Evolutionary conservation across 2,888 invertebrate genomes (phyloP), one percentile per base, ranked within the genome.

Genomic region (Peribatodes rhomboidaria): DNA sequence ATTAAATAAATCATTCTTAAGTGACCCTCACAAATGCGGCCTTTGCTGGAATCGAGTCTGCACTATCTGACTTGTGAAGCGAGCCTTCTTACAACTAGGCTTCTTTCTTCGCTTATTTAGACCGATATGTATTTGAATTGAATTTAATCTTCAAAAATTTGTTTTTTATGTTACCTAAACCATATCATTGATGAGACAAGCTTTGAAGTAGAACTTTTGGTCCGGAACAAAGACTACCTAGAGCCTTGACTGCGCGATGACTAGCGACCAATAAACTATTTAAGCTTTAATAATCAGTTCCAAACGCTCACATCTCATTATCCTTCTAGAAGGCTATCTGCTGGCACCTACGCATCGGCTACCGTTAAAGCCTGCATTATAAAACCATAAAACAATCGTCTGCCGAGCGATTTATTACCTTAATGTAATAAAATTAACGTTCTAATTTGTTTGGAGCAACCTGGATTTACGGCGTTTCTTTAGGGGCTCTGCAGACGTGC

Each of bases 391-490:
- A 90, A 83, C 81, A 84, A 85, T 87, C 82, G 77, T 69, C 80
- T 76, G 81, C 81, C 81, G 73, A 71, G 76, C 86, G 75, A 86
- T 91, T 89, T 90, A 91, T 86, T 77, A 81, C 86, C 84, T 87
- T 90, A 87, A 85, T 88, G 79, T 73, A 63, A 88, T 90, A 87
- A 90, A 90, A 88, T 90, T 88, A 89, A 85, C 83, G 89, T 86
- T 86, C 88, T 90, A 89, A 91, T 91, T 89, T 90, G 87, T 87
- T 83, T 82, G 84, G 69, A 81, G 86, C 86, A 82, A 86, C 88
- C 83, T 75, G 79, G 65, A 74, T 89, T 90, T 92, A 90, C 83
- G 81, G 84, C 83, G 76, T 82, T 85, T 81, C 82, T 82, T 83
- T 79, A 74, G 37, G 47, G 49, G 41, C 14, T 72, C 71, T 61